Evolutionary conservation across 2,797 vertebrate species (phyloP).

Genomic region (Sciurus vulgaris): DNA sequence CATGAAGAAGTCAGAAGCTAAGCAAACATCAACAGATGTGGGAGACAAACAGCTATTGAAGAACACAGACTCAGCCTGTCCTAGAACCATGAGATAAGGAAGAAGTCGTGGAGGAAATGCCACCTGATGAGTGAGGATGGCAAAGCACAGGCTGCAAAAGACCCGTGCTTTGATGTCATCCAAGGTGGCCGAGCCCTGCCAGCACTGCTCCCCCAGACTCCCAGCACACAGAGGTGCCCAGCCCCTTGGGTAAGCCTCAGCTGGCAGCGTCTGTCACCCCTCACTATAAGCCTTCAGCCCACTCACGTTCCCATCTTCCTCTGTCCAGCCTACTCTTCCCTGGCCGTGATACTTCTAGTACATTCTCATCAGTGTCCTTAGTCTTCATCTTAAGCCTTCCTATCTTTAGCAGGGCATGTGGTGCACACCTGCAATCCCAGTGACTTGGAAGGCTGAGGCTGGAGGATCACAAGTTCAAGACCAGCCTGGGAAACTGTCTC

Average conservation of each 20-base stretch:
- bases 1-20: background rate
- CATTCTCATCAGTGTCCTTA: background rate
- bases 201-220: background rate
- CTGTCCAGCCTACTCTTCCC: background rate
- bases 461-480: background rate
- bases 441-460: background rate
- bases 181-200: rapidly evolving
- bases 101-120: background rate
- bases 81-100: rapidly evolving
- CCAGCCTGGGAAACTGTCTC: background rate
- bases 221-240: background rate
- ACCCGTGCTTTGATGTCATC: rapidly evolving
- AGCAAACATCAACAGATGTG: background rate
- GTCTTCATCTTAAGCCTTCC: background rate
- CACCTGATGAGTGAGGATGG: background rate
- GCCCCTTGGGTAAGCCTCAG: background rate
- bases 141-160: background rate
- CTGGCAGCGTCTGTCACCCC: background rate
- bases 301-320: background rate
- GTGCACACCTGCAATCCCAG: background rate
- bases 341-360: background rate
- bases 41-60: background rate
- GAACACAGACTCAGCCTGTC: too few species aligned
- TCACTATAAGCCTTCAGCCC: background rate
- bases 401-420: too few species aligned